Conservation (phyloP, 2,888 invertebrate species). For the Cremastobaeus sp. region DNA sequence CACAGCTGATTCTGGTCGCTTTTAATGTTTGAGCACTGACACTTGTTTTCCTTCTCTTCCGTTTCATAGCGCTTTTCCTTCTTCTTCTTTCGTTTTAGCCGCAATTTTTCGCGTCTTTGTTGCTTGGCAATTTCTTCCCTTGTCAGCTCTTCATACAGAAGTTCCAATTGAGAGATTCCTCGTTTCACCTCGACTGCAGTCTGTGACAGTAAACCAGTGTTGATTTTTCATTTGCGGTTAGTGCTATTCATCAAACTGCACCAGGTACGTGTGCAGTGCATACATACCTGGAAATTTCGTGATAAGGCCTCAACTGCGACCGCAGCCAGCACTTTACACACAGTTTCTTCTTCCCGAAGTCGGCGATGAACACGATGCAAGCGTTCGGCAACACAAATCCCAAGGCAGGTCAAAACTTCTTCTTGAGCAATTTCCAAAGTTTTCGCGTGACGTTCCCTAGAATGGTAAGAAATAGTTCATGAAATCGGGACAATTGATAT, state of each 20-base stretch:
- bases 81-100: constrained; percentile 86
- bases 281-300: constrained; percentile 87
- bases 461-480: too few species aligned
- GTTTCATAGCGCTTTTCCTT: constrained; percentile 82
- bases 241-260: not conserved
- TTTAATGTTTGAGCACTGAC: constrained; percentile 68
- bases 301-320: constrained; percentile 92
- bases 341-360: constrained; percentile 93
- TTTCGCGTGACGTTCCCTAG: constrained; percentile 94
- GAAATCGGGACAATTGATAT: not conserved
- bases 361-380: constrained; percentile 92
- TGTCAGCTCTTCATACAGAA: constrained; percentile 91
- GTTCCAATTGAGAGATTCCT: constrained; percentile 91
- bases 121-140: constrained; percentile 92
- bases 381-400: constrained; percentile 94
- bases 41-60: constrained; percentile 77
- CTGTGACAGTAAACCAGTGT: constrained; percentile 75
- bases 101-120: constrained; percentile 91
- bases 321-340: constrained; percentile 95
- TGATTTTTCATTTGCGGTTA: too few species aligned
- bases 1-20: constrained; percentile 59
- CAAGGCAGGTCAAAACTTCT: constrained; percentile 95
- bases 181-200: constrained; percentile 93
- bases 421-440: constrained; percentile 98
- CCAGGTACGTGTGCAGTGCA: not conserved